These are phyloP conservation scores for human DNA, from an alignment of 2,113 vertebrate species.

Conservation along the genomic window GRCh38 chr6:24412001-24412500, in stretches of 20 bases:
- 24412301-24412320: conserved; percentile 92
- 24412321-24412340: conserved; percentile 90
- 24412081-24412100: background rate
- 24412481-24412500: background rate
- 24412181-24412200: background rate
- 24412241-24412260: conserved; percentile 92
- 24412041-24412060: conserved; percentile 34
- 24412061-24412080: background rate
- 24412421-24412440: background rate
- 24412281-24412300: conserved; percentile 92
- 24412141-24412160: too few relatives aligned
- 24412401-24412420: background rate
- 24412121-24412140: background rate
- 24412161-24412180: background rate
- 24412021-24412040: conserved; percentile 4
- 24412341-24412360: conserved; percentile 93
- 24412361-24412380: conserved; percentile 98
- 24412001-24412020: background rate
- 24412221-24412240: conserved; percentile 96
- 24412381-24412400: conserved; percentile 96
- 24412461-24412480: background rate
- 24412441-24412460: background rate
- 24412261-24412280: conserved; percentile 94
- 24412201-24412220: conserved; percentile 68
- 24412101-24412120: background rate